Evolutionary conservation across 2,888 invertebrate genomes (phyloP).

Genomic region (Troides aeacus): DNA sequence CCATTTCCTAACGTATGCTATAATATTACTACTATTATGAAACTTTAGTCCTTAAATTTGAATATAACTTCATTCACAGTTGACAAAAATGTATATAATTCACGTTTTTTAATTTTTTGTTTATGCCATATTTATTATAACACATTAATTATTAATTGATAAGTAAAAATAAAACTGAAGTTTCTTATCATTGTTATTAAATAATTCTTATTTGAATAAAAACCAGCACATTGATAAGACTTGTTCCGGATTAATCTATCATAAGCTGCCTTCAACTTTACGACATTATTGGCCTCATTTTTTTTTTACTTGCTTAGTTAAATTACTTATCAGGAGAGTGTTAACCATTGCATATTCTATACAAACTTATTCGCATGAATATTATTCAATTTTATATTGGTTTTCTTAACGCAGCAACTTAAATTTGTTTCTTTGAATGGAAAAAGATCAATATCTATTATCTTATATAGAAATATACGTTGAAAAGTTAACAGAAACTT

Average conservation of each 20-base stretch:
- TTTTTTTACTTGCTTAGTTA: neutral
- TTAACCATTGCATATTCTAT: no score
- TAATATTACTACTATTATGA: neutral
- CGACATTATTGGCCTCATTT: neutral
- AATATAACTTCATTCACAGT: no score
- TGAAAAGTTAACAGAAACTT: no score
- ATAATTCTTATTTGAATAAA: slow-evolving; percentile 6
- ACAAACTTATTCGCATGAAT: neutral
- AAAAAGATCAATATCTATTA: neutral
- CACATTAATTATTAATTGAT: no score
- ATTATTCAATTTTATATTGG: neutral
- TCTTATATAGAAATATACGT: no score
- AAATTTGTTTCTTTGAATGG: neutral
- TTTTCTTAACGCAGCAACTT: no score
- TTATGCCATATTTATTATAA: no score
- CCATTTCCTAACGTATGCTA: no score
- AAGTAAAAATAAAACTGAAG: neutral
- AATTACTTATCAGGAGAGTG: no score
- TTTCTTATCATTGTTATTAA: neutral
- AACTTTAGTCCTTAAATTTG: neutral
- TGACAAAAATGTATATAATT: no score
- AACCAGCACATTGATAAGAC: slow-evolving; percentile 14
- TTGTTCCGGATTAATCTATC: neutral
- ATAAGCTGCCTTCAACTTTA: neutral
- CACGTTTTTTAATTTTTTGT: no score